These are phyloP conservation scores for Agonum fuliginosum DNA, from an alignment of 2,888 invertebrate genomes.

Conservation along the genomic window DNA sequence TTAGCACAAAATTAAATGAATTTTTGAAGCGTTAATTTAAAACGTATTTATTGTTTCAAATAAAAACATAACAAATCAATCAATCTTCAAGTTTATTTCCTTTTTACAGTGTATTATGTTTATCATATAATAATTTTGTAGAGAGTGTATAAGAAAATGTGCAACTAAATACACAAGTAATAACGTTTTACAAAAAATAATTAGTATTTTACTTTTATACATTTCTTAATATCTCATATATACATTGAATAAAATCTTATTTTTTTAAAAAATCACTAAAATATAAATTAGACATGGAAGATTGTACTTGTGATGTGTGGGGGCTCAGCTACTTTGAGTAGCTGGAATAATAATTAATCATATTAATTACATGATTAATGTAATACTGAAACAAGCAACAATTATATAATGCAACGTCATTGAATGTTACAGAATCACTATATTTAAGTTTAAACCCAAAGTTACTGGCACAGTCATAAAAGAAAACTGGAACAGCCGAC, in stretches of 20 bases:
- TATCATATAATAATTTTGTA: constrained; percentile 50
- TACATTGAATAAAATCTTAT: constrained; percentile 55
- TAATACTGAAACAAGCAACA: constrained; percentile 58
- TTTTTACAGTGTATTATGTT: constrained; percentile 56
- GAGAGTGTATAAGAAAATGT: constrained; percentile 58
- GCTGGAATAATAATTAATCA: constrained; percentile 41
- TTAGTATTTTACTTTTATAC: constrained; percentile 55
- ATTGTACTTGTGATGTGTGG: constrained; percentile 58
- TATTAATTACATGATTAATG: constrained; percentile 52
- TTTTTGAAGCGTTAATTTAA: too few relatives aligned
- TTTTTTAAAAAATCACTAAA: constrained; percentile 57
- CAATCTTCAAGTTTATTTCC: constrained; percentile 56
- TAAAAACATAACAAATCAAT: constrained; percentile 31
- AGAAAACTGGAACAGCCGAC: neutral
- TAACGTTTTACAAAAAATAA: constrained; percentile 59
- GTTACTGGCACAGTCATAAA: neutral
- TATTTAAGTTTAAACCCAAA: constrained; percentile 34
- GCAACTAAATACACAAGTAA: constrained; percentile 58
- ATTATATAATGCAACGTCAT: constrained; percentile 50
- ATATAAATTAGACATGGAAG: constrained; percentile 58
- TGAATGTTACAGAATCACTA: constrained; percentile 39
- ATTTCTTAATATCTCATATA: constrained; percentile 53
- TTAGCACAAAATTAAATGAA: too few relatives aligned
- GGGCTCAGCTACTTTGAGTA: constrained; percentile 34
- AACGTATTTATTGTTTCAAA: too few relatives aligned